phyloP scores from a whole-genome alignment of 2,113 vertebrate species.

The Axis porcinus region DNA sequence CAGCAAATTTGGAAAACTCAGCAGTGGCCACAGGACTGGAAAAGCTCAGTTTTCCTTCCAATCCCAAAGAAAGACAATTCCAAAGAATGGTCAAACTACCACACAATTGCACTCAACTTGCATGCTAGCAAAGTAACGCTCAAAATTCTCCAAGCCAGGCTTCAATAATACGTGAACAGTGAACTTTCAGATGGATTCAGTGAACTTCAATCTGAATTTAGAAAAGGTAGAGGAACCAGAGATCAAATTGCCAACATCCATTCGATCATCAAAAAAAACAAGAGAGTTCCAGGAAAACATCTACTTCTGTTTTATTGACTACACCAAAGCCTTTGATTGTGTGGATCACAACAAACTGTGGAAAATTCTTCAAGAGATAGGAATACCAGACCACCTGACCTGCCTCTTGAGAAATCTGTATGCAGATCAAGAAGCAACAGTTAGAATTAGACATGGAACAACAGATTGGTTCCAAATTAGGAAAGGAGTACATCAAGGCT shows the following conservation, averaged over 20 bases:
- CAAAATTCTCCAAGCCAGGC: neutral
- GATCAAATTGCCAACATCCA: neutral
- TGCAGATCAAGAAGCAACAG: neutral
- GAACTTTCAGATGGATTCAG: neutral
- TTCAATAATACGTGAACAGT: neutral
- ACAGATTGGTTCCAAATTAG: neutral
- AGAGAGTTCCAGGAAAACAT: neutral
- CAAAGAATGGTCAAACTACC: neutral
- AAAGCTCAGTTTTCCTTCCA: neutral
- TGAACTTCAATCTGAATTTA: neutral
- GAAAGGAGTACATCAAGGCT: neutral
- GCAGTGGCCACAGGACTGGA: neutral
- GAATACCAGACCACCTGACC: neutral
- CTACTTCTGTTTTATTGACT: neutral
- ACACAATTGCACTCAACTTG: neutral
- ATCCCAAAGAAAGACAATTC: neutral
- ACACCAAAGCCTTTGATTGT: neutral
- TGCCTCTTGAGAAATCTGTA: neutral
- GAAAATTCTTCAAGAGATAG: neutral
- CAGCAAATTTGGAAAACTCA: neutral
- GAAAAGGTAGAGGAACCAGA: neutral
- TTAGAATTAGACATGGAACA: neutral
- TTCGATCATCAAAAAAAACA: rapidly evolving
- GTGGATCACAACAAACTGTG: neutral
- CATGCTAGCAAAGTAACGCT: neutral